Evolutionary conservation across 2,888 invertebrate genomes (phyloP), one percentile per base, ranked within the genome.

Genomic region (Hypercompe scribonia): DNA sequence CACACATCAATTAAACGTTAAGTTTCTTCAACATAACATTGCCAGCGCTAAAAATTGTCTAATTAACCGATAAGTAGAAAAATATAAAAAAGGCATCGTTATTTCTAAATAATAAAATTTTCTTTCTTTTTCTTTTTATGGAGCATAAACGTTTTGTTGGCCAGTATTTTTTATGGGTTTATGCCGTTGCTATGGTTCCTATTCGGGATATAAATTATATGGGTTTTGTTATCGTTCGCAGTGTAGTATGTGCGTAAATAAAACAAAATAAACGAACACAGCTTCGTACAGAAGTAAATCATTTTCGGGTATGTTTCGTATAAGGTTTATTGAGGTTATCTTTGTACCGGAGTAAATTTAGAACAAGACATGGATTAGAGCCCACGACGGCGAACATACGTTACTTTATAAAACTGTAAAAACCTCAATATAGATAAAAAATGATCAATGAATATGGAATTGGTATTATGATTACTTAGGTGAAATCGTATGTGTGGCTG

Each of bases 101-200:
- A 79, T 63, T 61, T 66, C 67, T 63, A 61, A 71, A 72, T 73
- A 68, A 81, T 80, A 75, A 81, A 78, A 75, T 58, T 46, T 66
- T 31, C 31, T 42, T 66, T 66, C 50, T 69, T 68, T 58, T 65
- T 63, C 67, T 74, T 58, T 71, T 71, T 63, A 72, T 68, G 72
- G 72, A 64, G 67, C 81, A 78, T 83, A 73, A 83, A 81, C 28
- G 65, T 83, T 80, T 73, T 71, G 71, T 72, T 67, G 36, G 50
- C 65, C 31, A 34, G 61, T 65, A 68, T 54, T 74, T 73, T 81
- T 81, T 81, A 81, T 81, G 73, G 67, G 34, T 71, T 78, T 64
- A 15, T 34, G 69, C 18, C 66, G 65, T 50, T 33, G 46, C 67
- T 33, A 50, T 68, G 50, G 67, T 50, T 68, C 54, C 31, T 46